These are phyloP conservation scores for Drosophila nigrodunni DNA, from an alignment of 1,140 invertebrate genomes.

Conservation along the genomic window DNA sequence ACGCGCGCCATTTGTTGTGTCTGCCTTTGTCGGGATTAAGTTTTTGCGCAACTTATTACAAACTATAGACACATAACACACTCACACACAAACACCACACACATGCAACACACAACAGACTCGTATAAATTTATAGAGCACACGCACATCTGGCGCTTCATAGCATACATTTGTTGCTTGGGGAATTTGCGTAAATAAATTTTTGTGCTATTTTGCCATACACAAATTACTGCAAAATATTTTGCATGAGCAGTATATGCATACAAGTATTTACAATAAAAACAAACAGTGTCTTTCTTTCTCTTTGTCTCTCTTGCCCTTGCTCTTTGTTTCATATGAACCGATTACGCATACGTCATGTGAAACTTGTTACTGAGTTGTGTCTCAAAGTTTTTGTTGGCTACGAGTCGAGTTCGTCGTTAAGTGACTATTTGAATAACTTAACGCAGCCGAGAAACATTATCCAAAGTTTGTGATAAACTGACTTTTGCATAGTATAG, in stretches of 20 bases:
- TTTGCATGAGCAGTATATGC: conserved; percentile 66
- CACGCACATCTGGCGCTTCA: conserved; percentile 53
- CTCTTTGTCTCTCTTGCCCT: no score
- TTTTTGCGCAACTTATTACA: conserved; percentile 76
- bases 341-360: conserved; percentile 69
- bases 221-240: conserved; percentile 82
- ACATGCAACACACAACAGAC: conserved; percentile 1
- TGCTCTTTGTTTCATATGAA: conserved; percentile 44
- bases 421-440: conserved; percentile 78
- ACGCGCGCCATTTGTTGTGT: conserved; percentile 50
- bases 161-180: conserved; percentile 14
- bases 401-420: conserved; percentile 44
- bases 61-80: conserved; percentile 56
- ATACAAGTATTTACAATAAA: conserved; percentile 76
- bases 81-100: conserved; percentile 1
- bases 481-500: conserved; percentile 16
- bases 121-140: conserved; percentile 61
- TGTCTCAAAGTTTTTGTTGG: conserved; percentile 54
- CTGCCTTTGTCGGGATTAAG: conserved; percentile 64
- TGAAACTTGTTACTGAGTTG: conserved; percentile 46
- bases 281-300: conserved; percentile 47
- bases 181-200: conserved; percentile 72
- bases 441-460: conserved; percentile 40
- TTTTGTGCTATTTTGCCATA: conserved; percentile 53
- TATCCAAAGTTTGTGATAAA: conserved; percentile 30